A percentile compares a stretch with the other conserved stretches of the same genome.
Evolutionary conservation across 2,797 vertebrate species (phyloP).

Genomic region (Caiman crocodilus): DNA sequence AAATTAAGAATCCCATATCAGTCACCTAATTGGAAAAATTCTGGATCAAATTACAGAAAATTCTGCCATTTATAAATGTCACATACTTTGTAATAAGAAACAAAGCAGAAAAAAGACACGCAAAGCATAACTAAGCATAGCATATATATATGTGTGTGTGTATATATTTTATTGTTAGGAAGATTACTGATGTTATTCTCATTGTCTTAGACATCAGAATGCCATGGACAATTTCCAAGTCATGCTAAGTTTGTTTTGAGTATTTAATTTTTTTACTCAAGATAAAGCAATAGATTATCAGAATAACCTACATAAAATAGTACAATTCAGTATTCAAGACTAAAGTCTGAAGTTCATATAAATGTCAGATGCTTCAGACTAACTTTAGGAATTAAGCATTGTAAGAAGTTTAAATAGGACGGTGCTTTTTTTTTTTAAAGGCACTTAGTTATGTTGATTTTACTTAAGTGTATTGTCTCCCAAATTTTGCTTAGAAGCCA

Average conservation of each 20-base stretch:
- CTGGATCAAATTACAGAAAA: slow-evolving; percentile 17
- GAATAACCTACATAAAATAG: slow-evolving; percentile 65
- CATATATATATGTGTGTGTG: slow-evolving; percentile 60
- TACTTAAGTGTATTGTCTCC: slow-evolving; percentile 76
- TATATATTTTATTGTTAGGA: slow-evolving; percentile 70
- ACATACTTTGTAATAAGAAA: slow-evolving; percentile 75
- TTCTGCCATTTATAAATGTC: slow-evolving; percentile 78
- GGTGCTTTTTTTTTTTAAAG: slow-evolving; percentile 74
- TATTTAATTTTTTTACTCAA: slow-evolving; percentile 73
- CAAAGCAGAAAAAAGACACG: slow-evolving; percentile 57
- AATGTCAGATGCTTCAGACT: slow-evolving; percentile 79
- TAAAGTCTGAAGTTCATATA: slow-evolving; percentile 80
- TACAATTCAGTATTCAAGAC: slow-evolving; percentile 49
- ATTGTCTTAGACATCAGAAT: slow-evolving; percentile 76
- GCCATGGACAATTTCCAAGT: slow-evolving; percentile 84
- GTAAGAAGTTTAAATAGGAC: slow-evolving; percentile 78
- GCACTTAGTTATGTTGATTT: slow-evolving; percentile 75
- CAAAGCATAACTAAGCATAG: slow-evolving; percentile 66
- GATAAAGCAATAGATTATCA: slow-evolving; percentile 74
- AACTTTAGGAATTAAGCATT: slow-evolving; percentile 55
- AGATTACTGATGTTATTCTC: slow-evolving; percentile 57
- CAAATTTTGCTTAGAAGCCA: slow-evolving; percentile 78
- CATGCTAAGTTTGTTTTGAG: slow-evolving; percentile 78
- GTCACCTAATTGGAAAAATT: background rate
- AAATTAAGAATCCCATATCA: background rate